Evolutionary conservation across 1,140 invertebrate species (phyloP), one percentile per base, ranked within the genome.

Genomic region (Aphelenchoides fujianensis): DNA sequence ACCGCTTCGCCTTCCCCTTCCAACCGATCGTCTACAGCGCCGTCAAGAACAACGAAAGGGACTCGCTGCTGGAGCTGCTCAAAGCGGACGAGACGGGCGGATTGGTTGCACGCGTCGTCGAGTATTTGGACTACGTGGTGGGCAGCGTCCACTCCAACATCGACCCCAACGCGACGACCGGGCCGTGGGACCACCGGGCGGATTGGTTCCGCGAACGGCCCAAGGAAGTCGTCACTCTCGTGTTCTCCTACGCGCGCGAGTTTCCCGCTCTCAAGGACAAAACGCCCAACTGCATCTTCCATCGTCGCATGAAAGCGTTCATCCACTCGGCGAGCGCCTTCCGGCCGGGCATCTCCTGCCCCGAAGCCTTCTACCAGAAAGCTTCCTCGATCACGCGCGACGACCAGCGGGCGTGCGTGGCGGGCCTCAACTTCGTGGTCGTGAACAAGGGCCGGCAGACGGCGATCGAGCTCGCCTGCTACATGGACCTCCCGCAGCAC

Each of bases 251-350:
- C 55, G 5, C 7, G 5, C 28, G 34, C 12, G 23, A 7, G 5
- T 59, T 59, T 19, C 5, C 28, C 28, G 12, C 34, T 27, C 27
- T 30, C 5, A 59, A 59, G 55, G 5, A 23, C 19, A 5, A 7
- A 23, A 32, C 34, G 27, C 28, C 28, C 5, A 59, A 59, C 55
- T 59, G 55, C 23, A 23, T 59, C 23, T 59, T 59, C 19, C 27
- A 30, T 5, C 55, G 55, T 59, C 55, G 19, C 7, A 59, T 59
- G 55, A 59, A 59, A 30, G 55, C 55, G 23, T 59, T 59, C 34
- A 59, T 59, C 19, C 5, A 59, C 41, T n/a, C n/a, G n/a, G n/a
- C n/a, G n/a, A n/a, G n/a, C n/a, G 41, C 41, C 12, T 48, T 48
- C 41, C 12, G 41, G 12, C 12, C 12, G 41, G 23, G 12, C 41